These are phyloP conservation scores for Leucoma salicis DNA, from an alignment of 2,888 invertebrate genomes.

Conservation along the genomic window DNA sequence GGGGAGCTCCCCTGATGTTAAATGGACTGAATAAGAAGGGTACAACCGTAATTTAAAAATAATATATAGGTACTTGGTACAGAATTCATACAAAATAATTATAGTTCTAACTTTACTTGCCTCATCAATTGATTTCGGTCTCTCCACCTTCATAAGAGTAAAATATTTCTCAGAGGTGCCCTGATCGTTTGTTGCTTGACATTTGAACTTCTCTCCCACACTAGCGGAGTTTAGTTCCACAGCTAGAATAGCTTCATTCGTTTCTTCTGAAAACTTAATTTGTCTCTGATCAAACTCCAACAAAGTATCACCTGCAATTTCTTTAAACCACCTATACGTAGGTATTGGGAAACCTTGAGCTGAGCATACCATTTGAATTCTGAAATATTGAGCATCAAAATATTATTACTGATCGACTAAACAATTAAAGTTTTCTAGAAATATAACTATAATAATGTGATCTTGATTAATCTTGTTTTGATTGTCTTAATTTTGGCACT, in stretches of 20 bases:
- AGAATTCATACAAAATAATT: no score
- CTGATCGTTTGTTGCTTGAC: slow-evolving; percentile 51
- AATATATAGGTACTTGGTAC: no score
- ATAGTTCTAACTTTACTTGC: no score
- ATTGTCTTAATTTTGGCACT: no score
- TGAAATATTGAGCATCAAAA: no score
- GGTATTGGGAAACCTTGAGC: slow-evolving; percentile 56
- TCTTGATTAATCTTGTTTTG: no score
- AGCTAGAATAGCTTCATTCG: slow-evolving; percentile 41
- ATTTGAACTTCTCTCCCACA: slow-evolving; percentile 50
- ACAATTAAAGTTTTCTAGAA: no score
- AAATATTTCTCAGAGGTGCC: slow-evolving; percentile 49
- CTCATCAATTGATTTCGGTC: slow-evolving; percentile 47
- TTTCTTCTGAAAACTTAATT: slow-evolving; percentile 42
- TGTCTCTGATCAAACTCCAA: slow-evolving; percentile 48
- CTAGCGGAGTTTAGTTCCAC: slow-evolving; percentile 44
- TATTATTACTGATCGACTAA: no score
- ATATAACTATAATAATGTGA: background rate
- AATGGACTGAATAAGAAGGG: no score
- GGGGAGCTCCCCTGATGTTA: no score
- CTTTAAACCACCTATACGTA: slow-evolving; percentile 58
- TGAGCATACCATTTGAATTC: slow-evolving; percentile 54
- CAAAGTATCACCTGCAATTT: slow-evolving; percentile 40
- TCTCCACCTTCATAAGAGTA: slow-evolving; percentile 41
- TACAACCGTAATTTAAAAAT: no score